These are phyloP conservation scores for Brachypteracias leptosomus DNA, from an alignment of 2,113 vertebrate genomes.

Conservation along the genomic window DNA sequence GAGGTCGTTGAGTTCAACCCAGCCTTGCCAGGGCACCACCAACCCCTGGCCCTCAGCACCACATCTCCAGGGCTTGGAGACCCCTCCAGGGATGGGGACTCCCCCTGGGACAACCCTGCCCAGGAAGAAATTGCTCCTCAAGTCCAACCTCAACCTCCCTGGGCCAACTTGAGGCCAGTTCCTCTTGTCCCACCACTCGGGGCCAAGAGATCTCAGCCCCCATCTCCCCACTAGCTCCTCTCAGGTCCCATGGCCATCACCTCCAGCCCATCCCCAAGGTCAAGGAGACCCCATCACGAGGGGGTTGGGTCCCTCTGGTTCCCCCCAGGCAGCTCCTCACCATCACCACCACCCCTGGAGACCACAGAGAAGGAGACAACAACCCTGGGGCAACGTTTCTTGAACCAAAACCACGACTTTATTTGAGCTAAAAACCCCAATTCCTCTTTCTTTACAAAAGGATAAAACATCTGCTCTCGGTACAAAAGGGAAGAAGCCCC, in stretches of 20 bases:
- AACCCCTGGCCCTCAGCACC: too few relatives aligned
- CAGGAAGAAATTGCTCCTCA: too few relatives aligned
- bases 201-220: too few relatives aligned
- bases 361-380: neutral
- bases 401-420: slow-evolving; percentile 69
- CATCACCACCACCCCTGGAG: neutral
- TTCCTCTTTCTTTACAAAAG: slow-evolving; percentile 67
- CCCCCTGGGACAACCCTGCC: too few relatives aligned
- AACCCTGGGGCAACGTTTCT: neutral
- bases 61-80: too few relatives aligned
- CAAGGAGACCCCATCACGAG: neutral
- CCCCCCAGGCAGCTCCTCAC: neutral
- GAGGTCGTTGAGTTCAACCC: too few relatives aligned
- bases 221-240: too few relatives aligned
- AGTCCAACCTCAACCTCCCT: too few relatives aligned
- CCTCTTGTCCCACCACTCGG: too few relatives aligned
- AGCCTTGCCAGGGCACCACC: too few relatives aligned
- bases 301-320: neutral
- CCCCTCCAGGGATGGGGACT: too few relatives aligned
- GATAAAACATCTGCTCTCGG: slow-evolving; percentile 62
- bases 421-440: slow-evolving; percentile 62
- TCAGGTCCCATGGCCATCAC: neutral
- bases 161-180: too few relatives aligned
- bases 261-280: neutral
- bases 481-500: slow-evolving; percentile 51